Evolutionary conservation across 2,113 vertebrate genomes (phyloP).

Genomic region (Burhinus oedicnemus): DNA sequence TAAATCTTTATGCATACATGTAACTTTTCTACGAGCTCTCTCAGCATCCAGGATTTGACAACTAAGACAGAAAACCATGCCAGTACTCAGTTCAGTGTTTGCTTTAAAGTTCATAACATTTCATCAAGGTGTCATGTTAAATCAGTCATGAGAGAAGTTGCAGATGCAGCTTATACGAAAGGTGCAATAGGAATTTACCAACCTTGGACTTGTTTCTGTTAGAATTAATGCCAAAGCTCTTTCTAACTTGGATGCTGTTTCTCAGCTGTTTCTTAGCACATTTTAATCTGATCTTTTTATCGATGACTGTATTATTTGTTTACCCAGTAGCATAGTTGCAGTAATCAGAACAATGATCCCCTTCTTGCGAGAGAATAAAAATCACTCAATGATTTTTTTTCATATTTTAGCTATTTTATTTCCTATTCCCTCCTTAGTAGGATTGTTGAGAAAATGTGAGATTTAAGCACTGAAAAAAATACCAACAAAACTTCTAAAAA

Average conservation of each 20-base stretch:
- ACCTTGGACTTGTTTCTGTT: not conserved
- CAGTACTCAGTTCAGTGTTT: not conserved
- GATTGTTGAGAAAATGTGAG: not conserved
- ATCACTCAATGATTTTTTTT: not conserved
- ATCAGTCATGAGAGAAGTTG: not conserved
- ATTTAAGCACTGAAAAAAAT: not conserved
- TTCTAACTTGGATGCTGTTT: not conserved
- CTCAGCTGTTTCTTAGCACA: not conserved
- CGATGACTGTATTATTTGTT: not conserved
- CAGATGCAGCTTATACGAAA: not conserved
- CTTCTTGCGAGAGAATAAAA: not conserved
- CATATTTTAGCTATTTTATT: not conserved
- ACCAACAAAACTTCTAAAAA: not conserved
- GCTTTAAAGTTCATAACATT: not conserved
- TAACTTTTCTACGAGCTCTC: not conserved
- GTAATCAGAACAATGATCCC: not conserved
- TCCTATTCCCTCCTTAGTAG: not conserved
- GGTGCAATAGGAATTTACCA: not conserved
- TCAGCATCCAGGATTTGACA: not conserved
- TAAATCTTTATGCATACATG: not conserved
- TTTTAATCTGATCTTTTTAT: not conserved
- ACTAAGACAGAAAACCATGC: not conserved
- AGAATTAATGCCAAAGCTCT: not conserved
- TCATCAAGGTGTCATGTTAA: not conserved
- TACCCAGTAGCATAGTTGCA: not conserved